Evolutionary conservation across 2,888 invertebrate genomes (phyloP), one percentile per base, ranked within the genome.

Genomic region (Perizoma affinitatum): DNA sequence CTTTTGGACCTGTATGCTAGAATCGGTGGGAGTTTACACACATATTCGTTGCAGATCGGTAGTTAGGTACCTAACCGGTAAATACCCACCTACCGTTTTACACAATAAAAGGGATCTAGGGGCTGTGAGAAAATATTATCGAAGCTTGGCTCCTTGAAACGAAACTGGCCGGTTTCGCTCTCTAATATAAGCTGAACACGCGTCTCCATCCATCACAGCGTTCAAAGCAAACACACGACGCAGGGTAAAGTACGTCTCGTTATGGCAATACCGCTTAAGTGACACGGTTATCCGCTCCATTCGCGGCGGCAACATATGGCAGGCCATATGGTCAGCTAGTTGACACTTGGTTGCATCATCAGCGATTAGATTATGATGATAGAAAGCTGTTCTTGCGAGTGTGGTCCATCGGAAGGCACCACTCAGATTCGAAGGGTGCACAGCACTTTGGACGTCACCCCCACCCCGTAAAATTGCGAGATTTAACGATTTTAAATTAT

Each of bases 301-400:
- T 74, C 73, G 60, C 53, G 69, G 71, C 72, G 52, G 41, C 46
- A 60, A 56, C 79, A 76, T 72, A 71, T 75, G 76, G 70, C 63
- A 54, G 35, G 41, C 65, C 78, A 76, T 71, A 69, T 75, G 76
- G 73, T 64, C 61, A 58, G 35, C 38, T 41, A n/a, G 22, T 36
- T 22, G 46, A 36, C 46, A 43, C 58, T 53, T 43, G 35, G 7
- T 56, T 57, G 56, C 61, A 56, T 54, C 66, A 66, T 46, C 55
- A 47, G 47, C 44, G 48, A 56, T 58, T 54, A 54, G 45, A 53
- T 58, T 44, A 42, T 56, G 52, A 42, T 38, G 38, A 35, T 46
- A 52, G 55, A 60, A 60, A 60, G 55, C 59, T 49, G 50, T 6
- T 56, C 54, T 50, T 44, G 44, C 22, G 44, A 38, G 38, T 22